Percentiles rank a stretch among this genome's conserved stretches.
These are phyloP conservation scores for Drosophila cardini DNA, from an alignment of 1,140 invertebrate species.

Conservation along the genomic window DNA sequence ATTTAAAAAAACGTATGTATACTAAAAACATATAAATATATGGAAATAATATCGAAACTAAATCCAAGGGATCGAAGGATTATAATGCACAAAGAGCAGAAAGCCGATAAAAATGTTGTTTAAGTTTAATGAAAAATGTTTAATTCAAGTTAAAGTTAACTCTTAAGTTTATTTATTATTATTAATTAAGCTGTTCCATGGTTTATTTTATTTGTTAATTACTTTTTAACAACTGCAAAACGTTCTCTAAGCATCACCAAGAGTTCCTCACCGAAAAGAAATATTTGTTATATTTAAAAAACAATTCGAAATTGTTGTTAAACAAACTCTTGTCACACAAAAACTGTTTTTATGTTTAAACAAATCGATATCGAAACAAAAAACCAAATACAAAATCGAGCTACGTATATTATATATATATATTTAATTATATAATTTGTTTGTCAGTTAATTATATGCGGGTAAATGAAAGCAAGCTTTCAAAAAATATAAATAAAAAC, in stretches of 20 bases:
- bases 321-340: constrained; percentile 10
- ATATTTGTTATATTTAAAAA: constrained; percentile 59
- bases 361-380: background rate
- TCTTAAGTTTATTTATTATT: constrained; percentile 71
- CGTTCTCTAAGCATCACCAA: constrained; percentile 60
- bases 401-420: constrained; percentile 21
- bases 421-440: constrained; percentile 16
- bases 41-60: constrained; percentile 19
- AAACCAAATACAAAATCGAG: constrained; percentile 29
- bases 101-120: constrained; percentile 49
- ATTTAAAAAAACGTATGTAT: constrained; percentile 65
- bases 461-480: constrained; percentile 50
- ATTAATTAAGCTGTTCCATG: constrained; percentile 29
- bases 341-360: constrained; percentile 16
- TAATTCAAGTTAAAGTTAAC: constrained; percentile 48
- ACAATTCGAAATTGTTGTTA: constrained; percentile 49
- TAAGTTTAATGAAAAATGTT: constrained; percentile 62
- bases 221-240: constrained; percentile 57
- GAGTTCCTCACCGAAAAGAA: constrained; percentile 74
- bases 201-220: constrained; percentile 74
- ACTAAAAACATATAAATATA: constrained; percentile 38
- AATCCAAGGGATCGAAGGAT: constrained; percentile 16
- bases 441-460: constrained; percentile 41
- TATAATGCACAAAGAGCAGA: constrained; percentile 32
- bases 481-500: constrained; percentile 14